Base-by-base conservation (phyloP, 2,113 vertebrate species). In the Cathartes aura region DNA sequence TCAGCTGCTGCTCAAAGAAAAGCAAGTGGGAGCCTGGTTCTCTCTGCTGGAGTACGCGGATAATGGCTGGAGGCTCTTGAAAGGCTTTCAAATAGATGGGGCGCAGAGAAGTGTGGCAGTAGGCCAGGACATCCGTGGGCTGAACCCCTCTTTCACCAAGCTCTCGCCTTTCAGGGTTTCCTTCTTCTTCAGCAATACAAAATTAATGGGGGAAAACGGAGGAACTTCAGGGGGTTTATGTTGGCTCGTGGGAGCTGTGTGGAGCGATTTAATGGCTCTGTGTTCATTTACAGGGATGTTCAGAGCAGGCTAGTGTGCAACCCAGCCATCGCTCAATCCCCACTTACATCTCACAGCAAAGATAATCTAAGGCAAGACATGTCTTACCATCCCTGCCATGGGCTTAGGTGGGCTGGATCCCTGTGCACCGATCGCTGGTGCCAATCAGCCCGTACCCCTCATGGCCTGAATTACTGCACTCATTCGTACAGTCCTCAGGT, bases 391-490 rank as follows among this genome's bases (percentile, higher is more conserved):
- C 47, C 62, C 38, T 63, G 40, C 53, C 71, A 29, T 0, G 5
- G 56, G 34, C 24, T 38, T 34, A 8, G 45, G 59, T 14, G 15
- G 32, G 23, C 36, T 45, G 56, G 26, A 45, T 64, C 32, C 38
- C 63, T 11, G 3, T 1, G 1, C 18, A 29, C 15, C 4, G 0
- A 12, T 42, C 3, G 0, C 70, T 40, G n/a, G 18, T 45, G 24
- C 34, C 29, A 26, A 11, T 21, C 4, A 0, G 8, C 43, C 56
- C 2, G 1, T 47, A 15, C 23, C 5, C 23, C 63, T 62, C 30
- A 15, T 0, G 1, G 16, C 30, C 74, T 36, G 26, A 68, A 40
- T 34, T 40, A 15, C 4, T 47, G 40, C 5, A 7, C 23, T 48
- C 12, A 60, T 38, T 24, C 16, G 7, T n/a, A 36, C 30, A 81